Percentiles rank a stretch among this genome's conserved stretches.
Conservation (phyloP, 2,888 invertebrate genomes). For the Xanthorhoe designata region DNA sequence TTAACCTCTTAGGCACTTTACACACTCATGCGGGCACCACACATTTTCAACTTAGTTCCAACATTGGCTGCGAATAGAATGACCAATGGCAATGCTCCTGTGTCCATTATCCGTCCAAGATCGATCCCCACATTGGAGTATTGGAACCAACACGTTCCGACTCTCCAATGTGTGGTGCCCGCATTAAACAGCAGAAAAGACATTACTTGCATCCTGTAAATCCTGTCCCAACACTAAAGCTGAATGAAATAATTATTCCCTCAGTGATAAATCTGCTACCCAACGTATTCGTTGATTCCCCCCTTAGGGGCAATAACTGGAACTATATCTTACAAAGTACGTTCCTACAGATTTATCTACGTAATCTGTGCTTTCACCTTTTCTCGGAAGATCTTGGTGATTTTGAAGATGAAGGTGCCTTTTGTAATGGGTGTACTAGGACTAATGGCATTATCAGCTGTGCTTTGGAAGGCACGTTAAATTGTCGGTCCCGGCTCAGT, state of each 20-base stretch:
- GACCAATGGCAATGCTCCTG: too few species aligned
- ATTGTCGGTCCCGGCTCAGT: too few species aligned
- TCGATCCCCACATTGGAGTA: too few species aligned
- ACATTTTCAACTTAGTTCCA: too few species aligned
- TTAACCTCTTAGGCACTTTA: too few species aligned
- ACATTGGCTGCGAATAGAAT: too few species aligned
- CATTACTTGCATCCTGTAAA: background rate
- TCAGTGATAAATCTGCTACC: conserved; percentile 23
- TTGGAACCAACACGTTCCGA: too few species aligned
- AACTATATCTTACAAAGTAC: conserved; percentile 27
- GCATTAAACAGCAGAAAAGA: background rate
- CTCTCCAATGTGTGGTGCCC: too few species aligned
- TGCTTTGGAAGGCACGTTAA: too few species aligned
- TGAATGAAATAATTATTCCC: conserved; percentile 25
- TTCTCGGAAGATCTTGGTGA: conserved; percentile 1
- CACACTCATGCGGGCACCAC: too few species aligned
- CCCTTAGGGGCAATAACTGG: conserved; percentile 32
- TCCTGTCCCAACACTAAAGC: conserved; percentile 19
- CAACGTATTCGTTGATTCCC: conserved; percentile 21
- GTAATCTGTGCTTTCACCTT: conserved; percentile 21
- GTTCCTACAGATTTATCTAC: conserved; percentile 24
- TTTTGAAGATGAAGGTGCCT: background rate
- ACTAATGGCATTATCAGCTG: background rate
- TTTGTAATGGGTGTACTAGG: background rate
- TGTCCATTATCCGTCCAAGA: too few species aligned